Conservation (phyloP, 2,888 invertebrate species). For the Chirona hameri region DNA sequence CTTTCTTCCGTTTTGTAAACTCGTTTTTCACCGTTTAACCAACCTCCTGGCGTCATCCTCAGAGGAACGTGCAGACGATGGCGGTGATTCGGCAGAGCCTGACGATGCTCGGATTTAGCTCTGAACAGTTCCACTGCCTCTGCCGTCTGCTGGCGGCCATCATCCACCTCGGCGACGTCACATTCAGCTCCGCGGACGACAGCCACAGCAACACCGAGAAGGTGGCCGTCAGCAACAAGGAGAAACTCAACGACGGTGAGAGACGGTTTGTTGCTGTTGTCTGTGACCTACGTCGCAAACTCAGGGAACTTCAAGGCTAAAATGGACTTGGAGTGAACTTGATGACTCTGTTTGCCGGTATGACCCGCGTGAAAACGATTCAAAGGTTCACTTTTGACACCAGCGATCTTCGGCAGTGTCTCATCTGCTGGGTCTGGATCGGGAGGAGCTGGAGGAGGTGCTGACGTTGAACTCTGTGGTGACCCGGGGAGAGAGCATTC, state of each 20-base stretch:
- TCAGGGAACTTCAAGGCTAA: too few species aligned
- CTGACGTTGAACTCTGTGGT: constrained; percentile 72
- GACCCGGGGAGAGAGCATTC: constrained; percentile 73
- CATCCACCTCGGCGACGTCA: constrained; percentile 72
- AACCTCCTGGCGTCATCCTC: constrained; percentile 39
- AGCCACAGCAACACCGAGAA: constrained; percentile 61
- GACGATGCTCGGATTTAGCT: constrained; percentile 68
- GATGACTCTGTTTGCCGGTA: too few species aligned
- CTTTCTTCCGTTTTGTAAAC: too few species aligned
- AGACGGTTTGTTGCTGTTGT: too few species aligned
- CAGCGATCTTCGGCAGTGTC: constrained; percentile 55
- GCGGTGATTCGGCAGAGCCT: constrained; percentile 63
- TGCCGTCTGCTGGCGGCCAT: constrained; percentile 70
- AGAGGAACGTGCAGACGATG: constrained; percentile 65
- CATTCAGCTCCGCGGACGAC: constrained; percentile 65
- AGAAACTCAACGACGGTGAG: constrained; percentile 13
- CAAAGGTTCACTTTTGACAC: too few species aligned
- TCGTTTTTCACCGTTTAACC: too few species aligned
- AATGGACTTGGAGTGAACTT: too few species aligned
- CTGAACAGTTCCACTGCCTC: constrained; percentile 67
- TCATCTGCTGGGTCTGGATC: constrained; percentile 66
- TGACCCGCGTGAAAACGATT: too few species aligned
- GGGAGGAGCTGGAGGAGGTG: constrained; percentile 66
- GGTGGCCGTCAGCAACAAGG: background rate
- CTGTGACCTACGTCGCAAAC: too few species aligned